Conservation (phyloP, 2,888 invertebrate genomes). For the Boloria selene region DNA sequence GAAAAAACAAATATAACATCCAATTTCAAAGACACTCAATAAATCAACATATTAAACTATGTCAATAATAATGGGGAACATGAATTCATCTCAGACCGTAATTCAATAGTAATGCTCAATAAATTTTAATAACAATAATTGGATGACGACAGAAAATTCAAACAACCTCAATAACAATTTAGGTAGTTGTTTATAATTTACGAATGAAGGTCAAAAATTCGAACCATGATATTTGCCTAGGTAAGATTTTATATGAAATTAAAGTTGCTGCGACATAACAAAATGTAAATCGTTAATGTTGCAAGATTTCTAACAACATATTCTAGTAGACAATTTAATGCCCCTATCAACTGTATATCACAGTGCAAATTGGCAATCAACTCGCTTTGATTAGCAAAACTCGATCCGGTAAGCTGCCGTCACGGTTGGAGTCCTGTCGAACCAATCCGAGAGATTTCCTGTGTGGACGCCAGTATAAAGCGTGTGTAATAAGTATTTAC, state of each 20-base stretch:
- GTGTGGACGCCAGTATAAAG: constrained; percentile 45
- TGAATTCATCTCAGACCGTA: constrained; percentile 55
- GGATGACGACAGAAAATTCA: constrained; percentile 53
- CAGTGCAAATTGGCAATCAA: constrained; percentile 71
- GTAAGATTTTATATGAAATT: background rate
- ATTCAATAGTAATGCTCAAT: constrained; percentile 64
- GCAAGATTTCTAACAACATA: constrained; percentile 24
- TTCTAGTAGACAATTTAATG: constrained; percentile 52
- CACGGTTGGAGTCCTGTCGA: constrained; percentile 46
- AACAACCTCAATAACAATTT: constrained; percentile 48
- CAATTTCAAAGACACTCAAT: constrained; percentile 44
- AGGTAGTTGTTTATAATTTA: constrained; percentile 30
- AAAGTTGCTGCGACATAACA: constrained; percentile 6
- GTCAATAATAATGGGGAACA: constrained; percentile 57
- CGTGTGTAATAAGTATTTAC: constrained; percentile 45
- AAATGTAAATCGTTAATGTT: constrained; percentile 11
- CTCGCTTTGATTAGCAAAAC: constrained; percentile 60
- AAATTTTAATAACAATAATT: constrained; percentile 69
- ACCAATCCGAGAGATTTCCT: constrained; percentile 40
- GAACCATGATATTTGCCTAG: background rate
- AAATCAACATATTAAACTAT: constrained; percentile 67
- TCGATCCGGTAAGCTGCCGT: constrained; percentile 44
- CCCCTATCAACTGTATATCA: constrained; percentile 63
- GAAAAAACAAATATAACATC: constrained; percentile 2
- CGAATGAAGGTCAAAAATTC: constrained; percentile 15